Percentiles rank a stretch among this genome's conserved stretches.
phyloP scores from a whole-genome alignment of 2,888 invertebrate genomes.

The Zele albiditarsus region DNA sequence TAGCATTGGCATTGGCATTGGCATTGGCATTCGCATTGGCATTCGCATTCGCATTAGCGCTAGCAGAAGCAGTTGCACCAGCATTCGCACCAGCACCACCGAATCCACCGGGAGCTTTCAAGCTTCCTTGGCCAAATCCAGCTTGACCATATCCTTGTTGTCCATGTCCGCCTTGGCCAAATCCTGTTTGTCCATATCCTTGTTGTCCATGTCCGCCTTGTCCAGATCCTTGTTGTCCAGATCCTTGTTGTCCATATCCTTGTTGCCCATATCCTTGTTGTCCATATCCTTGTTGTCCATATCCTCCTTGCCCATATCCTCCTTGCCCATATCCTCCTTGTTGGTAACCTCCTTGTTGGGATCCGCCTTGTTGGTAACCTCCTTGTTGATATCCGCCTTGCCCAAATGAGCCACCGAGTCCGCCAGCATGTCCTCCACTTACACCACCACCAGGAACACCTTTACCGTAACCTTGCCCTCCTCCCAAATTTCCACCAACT shows the following conservation, averaged over 20 bases:
- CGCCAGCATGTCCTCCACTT: not conserved
- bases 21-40: conserved; percentile 13
- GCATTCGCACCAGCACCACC: not conserved
- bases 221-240: too few relatives aligned
- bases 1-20: conserved; percentile 48
- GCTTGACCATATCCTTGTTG: too few relatives aligned
- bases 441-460: not conserved
- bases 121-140: not conserved
- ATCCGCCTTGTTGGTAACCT: conserved; percentile 18
- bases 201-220: not conserved
- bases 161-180: too few relatives aligned
- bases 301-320: conserved; percentile 16
- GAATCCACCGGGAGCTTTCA: not conserved
- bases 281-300: not conserved
- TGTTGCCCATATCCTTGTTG: not conserved
- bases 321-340: conserved; percentile 18
- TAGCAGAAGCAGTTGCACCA: too few relatives aligned
- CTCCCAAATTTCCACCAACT: not conserved
- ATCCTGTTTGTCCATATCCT: too few relatives aligned
- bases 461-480: not conserved
- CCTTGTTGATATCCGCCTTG: conserved; percentile 23
- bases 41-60: conserved; percentile 1
- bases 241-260: too few relatives aligned
- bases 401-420: not conserved
- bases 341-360: conserved; percentile 2